Evolutionary conservation across 1,140 invertebrate genomes (phyloP), one percentile per base, ranked within the genome.

Genomic region (Drosophila gunungcola): DNA sequence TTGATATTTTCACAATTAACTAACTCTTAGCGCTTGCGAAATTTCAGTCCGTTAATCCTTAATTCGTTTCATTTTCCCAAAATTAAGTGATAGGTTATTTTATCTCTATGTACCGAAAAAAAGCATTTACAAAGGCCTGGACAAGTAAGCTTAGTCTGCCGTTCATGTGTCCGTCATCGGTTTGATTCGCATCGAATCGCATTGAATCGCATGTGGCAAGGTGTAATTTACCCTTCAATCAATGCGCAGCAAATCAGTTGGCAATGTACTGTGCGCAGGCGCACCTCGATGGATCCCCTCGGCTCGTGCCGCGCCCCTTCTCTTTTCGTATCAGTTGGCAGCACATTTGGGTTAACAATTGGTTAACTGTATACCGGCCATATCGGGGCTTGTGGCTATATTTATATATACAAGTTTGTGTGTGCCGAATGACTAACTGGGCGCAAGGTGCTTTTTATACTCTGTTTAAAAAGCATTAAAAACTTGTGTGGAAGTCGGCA

Each of bases 311-410:
- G 4, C 27, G 1, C 9, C 46, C 11, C n/a, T 38, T 34, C 42
- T 21, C 43, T 52, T 48, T 64, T 78, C 61, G 78, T 69, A 78
- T 83, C 83, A 88, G 52, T 84, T 88, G 83, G 84, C 84, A 88
- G 83, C 83, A 88, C 84, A 88, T 89, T 89, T 88, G 84, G 83
- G 83, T 88, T 88, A 88, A 84, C 83, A 86, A 83, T 86, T 88
- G 83, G 82, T 85, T 85, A 85, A 85, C 78, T 86, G 78, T 85
- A 73, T 76, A 72, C 75, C 54, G 75, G 57, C 79, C 79, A 84
- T 64, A 80, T 70, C 57, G 64, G 49, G 68, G 64, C 74, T 75
- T 53, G 73, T 73, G 48, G 54, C 55, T 56, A 70, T 57, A 70
- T 63, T 61, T 78, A 70, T 79, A 62, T 49, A 49, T 27, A 27